Evolutionary conservation across 2,113 vertebrate genomes (phyloP).

Genomic region (Myotis brandtii): DNA sequence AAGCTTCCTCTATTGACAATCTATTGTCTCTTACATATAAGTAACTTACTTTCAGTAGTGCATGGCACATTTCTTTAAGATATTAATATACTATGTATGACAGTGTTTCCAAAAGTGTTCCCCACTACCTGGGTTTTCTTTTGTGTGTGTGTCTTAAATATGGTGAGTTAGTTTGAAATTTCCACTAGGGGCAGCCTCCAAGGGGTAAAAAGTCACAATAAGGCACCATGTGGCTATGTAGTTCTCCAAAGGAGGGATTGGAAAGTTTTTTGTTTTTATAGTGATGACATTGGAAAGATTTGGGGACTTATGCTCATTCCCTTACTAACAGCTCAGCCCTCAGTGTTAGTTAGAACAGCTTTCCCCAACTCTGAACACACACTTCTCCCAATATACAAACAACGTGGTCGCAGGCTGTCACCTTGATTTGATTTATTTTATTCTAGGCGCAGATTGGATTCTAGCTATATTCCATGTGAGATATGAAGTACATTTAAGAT

Average conservation of each 20-base stretch:
- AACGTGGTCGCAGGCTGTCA: not conserved
- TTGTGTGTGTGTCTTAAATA: not conserved
- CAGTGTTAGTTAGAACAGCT: not conserved
- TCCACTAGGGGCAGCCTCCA: not conserved
- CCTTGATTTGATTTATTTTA: constrained; percentile 48
- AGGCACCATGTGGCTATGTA: not conserved
- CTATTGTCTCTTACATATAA: not conserved
- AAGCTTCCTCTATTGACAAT: not conserved
- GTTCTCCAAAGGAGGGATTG: not conserved
- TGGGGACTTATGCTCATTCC: not conserved
- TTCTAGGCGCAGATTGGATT: not conserved
- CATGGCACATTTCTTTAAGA: not conserved
- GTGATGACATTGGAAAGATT: not conserved
- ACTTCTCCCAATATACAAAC: not conserved
- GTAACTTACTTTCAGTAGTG: not conserved
- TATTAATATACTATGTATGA: not conserved
- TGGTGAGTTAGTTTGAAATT: constrained; percentile 36
- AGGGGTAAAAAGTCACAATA: not conserved
- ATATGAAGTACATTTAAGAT: constrained; percentile 34
- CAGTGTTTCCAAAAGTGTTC: not conserved
- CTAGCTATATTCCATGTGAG: constrained; percentile 2
- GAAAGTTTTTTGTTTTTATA: not conserved
- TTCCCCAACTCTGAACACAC: not conserved
- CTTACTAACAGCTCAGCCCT: not conserved
- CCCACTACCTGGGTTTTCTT: not conserved